Percentiles rank a stretch among this genome's conserved stretches.
These are phyloP conservation scores for Eurosta solidaginis DNA, from an alignment of 1,140 invertebrate species.

Conservation along the genomic window DNA sequence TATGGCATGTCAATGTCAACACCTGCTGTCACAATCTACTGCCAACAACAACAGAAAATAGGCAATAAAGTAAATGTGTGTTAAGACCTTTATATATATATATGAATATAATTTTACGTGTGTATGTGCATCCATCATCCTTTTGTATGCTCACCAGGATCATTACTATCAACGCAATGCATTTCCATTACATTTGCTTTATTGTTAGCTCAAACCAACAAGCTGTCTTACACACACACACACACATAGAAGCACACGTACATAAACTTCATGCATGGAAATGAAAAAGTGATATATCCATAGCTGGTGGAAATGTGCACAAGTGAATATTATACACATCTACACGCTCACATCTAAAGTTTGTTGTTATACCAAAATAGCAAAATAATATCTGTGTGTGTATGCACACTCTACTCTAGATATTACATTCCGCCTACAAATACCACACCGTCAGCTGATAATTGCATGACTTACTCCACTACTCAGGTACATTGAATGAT, in stretches of 20 bases:
- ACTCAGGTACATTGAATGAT: neutral
- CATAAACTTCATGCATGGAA: neutral
- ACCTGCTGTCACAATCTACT: neutral
- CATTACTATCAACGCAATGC: neutral
- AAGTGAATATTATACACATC: too few species aligned
- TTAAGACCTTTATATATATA: too few species aligned
- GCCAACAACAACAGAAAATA: neutral
- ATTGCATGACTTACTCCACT: neutral
- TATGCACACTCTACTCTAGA: neutral
- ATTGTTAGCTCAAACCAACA: slow-evolving; percentile 1
- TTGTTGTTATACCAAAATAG: too few species aligned
- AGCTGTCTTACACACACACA: neutral
- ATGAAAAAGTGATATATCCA: slow-evolving; percentile 3
- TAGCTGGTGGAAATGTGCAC: neutral
- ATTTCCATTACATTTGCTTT: slow-evolving; percentile 28
- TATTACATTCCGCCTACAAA: neutral
- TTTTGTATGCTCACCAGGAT: neutral
- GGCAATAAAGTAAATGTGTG: neutral
- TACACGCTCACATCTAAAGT: too few species aligned
- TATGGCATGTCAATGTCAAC: slow-evolving; percentile 11
- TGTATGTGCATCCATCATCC: neutral
- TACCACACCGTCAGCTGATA: neutral
- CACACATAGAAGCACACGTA: too few species aligned
- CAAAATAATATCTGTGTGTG: neutral
- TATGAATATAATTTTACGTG: neutral